These are phyloP conservation scores for Armadillidium nasatum DNA, from an alignment of 1,140 invertebrate species.

Conservation along the genomic window DNA sequence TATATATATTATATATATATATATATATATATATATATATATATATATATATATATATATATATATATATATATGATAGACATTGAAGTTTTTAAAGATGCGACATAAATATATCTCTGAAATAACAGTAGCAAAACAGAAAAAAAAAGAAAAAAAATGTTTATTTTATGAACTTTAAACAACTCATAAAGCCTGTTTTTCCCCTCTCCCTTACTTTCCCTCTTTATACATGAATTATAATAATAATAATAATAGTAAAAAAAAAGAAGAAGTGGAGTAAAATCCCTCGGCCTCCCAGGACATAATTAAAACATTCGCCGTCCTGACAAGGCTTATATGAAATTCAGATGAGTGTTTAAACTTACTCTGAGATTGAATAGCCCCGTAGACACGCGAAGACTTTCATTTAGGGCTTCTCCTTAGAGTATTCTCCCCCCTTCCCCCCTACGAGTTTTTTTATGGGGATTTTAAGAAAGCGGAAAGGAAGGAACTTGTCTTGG, in stretches of 20 bases:
- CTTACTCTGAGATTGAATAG: constrained; percentile 10
- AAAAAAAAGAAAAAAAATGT: too few relatives aligned
- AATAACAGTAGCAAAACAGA: too few relatives aligned
- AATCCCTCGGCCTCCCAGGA: constrained; percentile 1
- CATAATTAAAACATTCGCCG: constrained; percentile 10
- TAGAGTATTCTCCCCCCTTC: not conserved
- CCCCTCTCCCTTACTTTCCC: too few relatives aligned
- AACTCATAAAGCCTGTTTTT: too few relatives aligned
- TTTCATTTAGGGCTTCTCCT: constrained; percentile 1
- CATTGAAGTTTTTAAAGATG: too few relatives aligned
- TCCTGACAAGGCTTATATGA: not conserved
- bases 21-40: too few relatives aligned
- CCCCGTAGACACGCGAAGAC: not conserved
- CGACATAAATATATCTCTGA: too few relatives aligned
- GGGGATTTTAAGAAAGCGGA: not conserved
- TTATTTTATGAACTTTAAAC: too few relatives aligned
- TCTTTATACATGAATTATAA: too few relatives aligned
- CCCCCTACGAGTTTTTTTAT: not conserved
- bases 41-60: too few relatives aligned
- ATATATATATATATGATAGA: too few relatives aligned
- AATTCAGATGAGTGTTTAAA: constrained; percentile 13
- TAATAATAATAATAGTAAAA: not conserved
- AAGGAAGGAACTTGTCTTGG: not conserved
- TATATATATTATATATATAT: too few relatives aligned
- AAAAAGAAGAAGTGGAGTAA: not conserved